Evolutionary conservation across 35 echinoderm and acorn worm genomes (phyloP), one percentile per base, ranked within the genome.

Genomic region (Holothuria glaberrima): DNA sequence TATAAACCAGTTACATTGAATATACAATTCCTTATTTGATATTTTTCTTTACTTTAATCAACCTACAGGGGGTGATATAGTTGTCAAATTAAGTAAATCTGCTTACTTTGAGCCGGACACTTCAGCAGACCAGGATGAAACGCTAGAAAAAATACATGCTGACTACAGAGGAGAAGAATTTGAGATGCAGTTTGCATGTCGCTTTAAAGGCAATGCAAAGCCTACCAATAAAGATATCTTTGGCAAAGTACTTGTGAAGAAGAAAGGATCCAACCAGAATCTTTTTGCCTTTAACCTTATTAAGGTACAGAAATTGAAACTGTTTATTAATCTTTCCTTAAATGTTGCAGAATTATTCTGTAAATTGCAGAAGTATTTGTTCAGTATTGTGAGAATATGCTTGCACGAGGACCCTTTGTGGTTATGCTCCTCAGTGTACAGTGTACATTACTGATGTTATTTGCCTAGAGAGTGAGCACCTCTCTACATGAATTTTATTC

Each of bases 181-280:
- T 95, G 97, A 99, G 68, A 92, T 88, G 86, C 93, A 99, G 44
- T 99, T 99, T 99, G 97, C 93, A 13, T 93, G 90, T 65, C 89
- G 83, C 20, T 99, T 99, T 75, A 99, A 86, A 59, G 92, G 92
- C 24, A 41, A 75, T 32, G 79, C 71, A 17, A 91, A 88, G 78
- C 97, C 94, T 0, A 91, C 84, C 18, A 86, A 91, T 70, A 95
- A 80, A 57, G 97, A 93, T 33, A 93, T 99, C 87, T 99, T 98
- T 90, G 97, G 97, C 71, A 99, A 95, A 79, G 97, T 99, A 59
- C 94, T 93, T 64, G 97, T 99, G n/a, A 92, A 69, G 66, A 86
- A 91, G 35, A 87, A 67, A 35, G 97, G 91, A 26, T 87, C 90
- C n/a, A 90, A 94, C 54, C 87, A 93, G 45, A 90, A 86, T 25